A percentile compares a stretch with the other conserved stretches of the same genome.
Conservation (phyloP, 2,113 vertebrate genomes). For the Bagarius yarrelli region DNA sequence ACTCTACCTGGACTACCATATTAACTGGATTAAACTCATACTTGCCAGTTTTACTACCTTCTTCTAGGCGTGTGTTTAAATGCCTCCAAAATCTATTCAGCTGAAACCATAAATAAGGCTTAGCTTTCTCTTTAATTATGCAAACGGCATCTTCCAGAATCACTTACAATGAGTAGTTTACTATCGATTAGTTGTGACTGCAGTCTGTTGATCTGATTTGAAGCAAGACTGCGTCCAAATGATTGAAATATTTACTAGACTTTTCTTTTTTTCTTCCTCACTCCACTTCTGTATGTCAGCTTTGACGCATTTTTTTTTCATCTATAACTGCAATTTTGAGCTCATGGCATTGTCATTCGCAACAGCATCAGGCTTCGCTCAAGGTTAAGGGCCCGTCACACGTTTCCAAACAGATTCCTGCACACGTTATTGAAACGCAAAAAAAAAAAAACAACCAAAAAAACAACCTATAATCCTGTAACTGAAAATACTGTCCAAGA, state of each 20-base stretch:
- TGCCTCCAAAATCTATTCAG: not conserved
- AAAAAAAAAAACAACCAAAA: too few relatives aligned
- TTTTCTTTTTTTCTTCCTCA: not conserved
- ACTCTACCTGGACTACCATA: not conserved
- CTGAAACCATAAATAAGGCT: not conserved
- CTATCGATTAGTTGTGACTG: not conserved
- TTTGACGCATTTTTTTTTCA: not conserved
- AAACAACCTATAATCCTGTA: too few relatives aligned
- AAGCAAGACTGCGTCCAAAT: too few relatives aligned
- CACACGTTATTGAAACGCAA: too few relatives aligned
- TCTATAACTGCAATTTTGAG: not conserved
- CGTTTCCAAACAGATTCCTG: too few relatives aligned
- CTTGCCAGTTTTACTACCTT: too few relatives aligned
- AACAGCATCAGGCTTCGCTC: not conserved
- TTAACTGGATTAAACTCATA: not conserved
- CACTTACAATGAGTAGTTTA: not conserved
- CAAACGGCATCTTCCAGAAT: not conserved
- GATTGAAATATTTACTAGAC: too few relatives aligned
- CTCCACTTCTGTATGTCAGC: slow-evolving; percentile 1
- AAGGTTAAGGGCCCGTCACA: slow-evolving; percentile 25
- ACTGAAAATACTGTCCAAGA: too few relatives aligned
- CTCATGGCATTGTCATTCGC: not conserved
- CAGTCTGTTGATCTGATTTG: too few relatives aligned
- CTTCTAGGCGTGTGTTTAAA: too few relatives aligned
- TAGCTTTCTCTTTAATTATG: not conserved